phyloP scores from a whole-genome alignment of 2,113 vertebrate genomes.

The Paracanthobrama guichenoti region DNA sequence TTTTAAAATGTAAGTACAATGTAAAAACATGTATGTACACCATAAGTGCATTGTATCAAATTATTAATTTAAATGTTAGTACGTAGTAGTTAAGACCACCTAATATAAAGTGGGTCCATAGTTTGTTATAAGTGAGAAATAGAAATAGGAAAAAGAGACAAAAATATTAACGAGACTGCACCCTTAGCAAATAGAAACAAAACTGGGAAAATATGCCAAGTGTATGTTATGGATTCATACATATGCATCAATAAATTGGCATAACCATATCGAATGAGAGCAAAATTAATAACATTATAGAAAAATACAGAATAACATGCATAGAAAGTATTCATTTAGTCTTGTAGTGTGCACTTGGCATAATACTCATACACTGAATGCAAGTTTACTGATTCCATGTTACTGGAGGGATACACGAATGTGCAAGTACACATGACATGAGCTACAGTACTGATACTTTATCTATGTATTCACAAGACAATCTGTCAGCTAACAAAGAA shows the following conservation, averaged over 20 bases:
- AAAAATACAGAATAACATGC: neutral
- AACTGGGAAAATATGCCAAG: neutral
- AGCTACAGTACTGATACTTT: neutral
- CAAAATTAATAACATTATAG: too few relatives aligned
- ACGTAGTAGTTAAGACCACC: too few relatives aligned
- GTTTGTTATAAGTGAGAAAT: too few relatives aligned
- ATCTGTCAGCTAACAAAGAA: neutral
- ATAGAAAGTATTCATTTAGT: neutral
- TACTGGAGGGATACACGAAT: neutral
- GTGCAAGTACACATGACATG: neutral
- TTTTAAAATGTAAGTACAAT: too few relatives aligned
- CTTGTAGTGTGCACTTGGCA: neutral
- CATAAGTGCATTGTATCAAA: too few relatives aligned
- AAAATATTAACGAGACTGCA: neutral
- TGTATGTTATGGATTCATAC: neutral
- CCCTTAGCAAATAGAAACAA: neutral
- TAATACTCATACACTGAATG: neutral
- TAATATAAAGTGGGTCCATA: too few relatives aligned
- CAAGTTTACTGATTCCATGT: neutral
- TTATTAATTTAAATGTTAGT: too few relatives aligned
- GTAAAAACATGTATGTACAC: too few relatives aligned
- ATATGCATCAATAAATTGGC: slow-evolving; percentile 3
- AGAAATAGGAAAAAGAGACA: too few relatives aligned
- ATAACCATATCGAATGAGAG: neutral
- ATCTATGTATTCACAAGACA: neutral